These are phyloP conservation scores for Torymus texanus DNA, from an alignment of 2,888 invertebrate species.

Conservation along the genomic window DNA sequence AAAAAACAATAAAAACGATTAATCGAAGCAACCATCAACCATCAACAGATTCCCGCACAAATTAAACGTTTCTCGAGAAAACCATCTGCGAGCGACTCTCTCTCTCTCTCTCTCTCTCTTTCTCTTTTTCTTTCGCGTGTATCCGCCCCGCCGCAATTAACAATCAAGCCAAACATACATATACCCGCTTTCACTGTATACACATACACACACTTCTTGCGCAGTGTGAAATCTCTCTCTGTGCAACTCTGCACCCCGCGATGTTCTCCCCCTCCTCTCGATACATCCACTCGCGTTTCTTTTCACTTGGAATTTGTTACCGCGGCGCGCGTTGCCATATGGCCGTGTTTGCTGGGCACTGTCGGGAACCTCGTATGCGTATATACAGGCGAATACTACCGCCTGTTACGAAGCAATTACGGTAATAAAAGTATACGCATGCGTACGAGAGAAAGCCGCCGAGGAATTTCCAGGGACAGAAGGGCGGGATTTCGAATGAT, in stretches of 20 bases:
- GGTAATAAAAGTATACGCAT: conserved; percentile 58
- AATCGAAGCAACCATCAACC: no score
- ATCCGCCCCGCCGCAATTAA: conserved; percentile 38
- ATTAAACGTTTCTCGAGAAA: conserved; percentile 2
- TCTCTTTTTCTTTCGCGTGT: no score
- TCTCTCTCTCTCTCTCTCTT: no score
- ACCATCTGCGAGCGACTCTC: conserved; percentile 24
- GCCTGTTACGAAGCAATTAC: conserved; percentile 72
- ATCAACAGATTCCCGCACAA: no score
- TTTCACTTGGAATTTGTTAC: conserved; percentile 55
- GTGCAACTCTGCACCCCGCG: neutral
- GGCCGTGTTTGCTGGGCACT: conserved; percentile 67
- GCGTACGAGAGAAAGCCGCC: conserved; percentile 16
- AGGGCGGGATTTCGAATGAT: neutral
- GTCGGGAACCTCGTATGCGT: conserved; percentile 27
- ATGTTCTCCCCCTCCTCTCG: neutral
- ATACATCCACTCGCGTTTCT: neutral
- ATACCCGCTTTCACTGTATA: no score
- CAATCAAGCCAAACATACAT: conserved; percentile 19
- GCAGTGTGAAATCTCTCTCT: neutral
- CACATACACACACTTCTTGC: no score
- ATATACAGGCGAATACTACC: neutral
- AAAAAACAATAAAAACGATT: no score
- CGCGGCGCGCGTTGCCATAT: conserved; percentile 66
- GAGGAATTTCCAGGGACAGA: conserved; percentile 18